A percentile compares a stretch with the other conserved stretches of the same genome.
Conservation (phyloP, 2,888 invertebrate genomes). For the Lepidochitona cinerea region DNA sequence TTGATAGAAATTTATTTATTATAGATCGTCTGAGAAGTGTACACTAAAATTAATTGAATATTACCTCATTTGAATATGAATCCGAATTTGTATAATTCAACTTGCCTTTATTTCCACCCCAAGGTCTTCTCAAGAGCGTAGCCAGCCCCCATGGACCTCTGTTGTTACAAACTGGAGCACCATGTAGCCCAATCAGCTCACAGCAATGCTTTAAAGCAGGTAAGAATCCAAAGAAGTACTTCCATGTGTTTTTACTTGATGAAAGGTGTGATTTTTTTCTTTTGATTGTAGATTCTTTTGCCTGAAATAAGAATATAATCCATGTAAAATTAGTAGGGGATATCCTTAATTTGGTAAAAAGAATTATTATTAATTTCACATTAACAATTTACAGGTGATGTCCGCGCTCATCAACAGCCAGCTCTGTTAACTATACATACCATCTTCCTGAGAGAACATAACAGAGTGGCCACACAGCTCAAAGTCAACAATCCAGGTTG, state of each 20-base stretch:
- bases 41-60: not conserved
- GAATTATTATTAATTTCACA: too few relatives aligned
- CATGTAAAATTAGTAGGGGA: not conserved
- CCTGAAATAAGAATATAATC: not conserved
- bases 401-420: slow-evolving; percentile 88
- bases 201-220: slow-evolving; percentile 11
- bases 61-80: not conserved
- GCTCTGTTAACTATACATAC: slow-evolving; percentile 89
- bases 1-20: too few relatives aligned
- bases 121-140: slow-evolving; percentile 14
- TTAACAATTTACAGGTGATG: slow-evolving; percentile 80
- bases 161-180: slow-evolving; percentile 7
- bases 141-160: slow-evolving; percentile 5
- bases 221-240: not conserved
- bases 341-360: too few relatives aligned
- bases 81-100: not conserved
- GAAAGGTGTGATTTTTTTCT: not conserved
- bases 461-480: slow-evolving; percentile 83
- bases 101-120: too few relatives aligned
- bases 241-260: not conserved
- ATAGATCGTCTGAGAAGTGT: not conserved
- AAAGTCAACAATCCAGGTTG: slow-evolving; percentile 85
- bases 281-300: not conserved
- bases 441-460: slow-evolving; percentile 82
- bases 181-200: not conserved